phyloP scores from a whole-genome alignment of 2,113 vertebrate genomes.

The Arenaria interpres region DNA sequence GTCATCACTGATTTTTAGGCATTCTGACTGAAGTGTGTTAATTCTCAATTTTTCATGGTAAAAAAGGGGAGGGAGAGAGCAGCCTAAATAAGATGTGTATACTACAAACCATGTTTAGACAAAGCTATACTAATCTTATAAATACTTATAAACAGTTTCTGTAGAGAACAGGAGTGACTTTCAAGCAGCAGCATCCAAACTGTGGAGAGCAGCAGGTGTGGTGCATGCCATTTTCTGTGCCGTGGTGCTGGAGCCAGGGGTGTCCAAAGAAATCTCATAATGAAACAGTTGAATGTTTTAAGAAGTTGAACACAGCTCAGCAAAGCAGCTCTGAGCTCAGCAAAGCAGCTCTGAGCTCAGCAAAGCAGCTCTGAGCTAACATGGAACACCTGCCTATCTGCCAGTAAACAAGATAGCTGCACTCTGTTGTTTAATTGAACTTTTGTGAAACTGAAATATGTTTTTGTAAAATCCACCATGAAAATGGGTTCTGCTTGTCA shows the following conservation, averaged over 20 bases:
- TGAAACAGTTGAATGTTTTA: neutral
- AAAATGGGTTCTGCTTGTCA: neutral
- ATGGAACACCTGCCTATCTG: neutral
- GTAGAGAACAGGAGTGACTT: neutral
- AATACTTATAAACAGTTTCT: neutral
- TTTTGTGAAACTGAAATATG: neutral
- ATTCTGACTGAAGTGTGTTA: neutral
- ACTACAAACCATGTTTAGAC: neutral
- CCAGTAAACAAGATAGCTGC: neutral
- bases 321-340: neutral
- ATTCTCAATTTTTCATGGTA: neutral
- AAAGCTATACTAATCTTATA: neutral
- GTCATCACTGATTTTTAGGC: neutral
- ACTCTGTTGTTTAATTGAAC: neutral
- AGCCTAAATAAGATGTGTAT: neutral
- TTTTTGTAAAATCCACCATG: neutral
- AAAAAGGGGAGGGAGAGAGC: neutral
- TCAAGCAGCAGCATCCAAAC: neutral
- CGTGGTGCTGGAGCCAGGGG: neutral
- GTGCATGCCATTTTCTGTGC: neutral
- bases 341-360: neutral
- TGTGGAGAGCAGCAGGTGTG: neutral
- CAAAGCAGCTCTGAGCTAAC: neutral
- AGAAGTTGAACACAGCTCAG: neutral
- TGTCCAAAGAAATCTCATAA: neutral